Conservation (phyloP, 2,888 invertebrate species). For the Cataglyphis livida region DNA sequence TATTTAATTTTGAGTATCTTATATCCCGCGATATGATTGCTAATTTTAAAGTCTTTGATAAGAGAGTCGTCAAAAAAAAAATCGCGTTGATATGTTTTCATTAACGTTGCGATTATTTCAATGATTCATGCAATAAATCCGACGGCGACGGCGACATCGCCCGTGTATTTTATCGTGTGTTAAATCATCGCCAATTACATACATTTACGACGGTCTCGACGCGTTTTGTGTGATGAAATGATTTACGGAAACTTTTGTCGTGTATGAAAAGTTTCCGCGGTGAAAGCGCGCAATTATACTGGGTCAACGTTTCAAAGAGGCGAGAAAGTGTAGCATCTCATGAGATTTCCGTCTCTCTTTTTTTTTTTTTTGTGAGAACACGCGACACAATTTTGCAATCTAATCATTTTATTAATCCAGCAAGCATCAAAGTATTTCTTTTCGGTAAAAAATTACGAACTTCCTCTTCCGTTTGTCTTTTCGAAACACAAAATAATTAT, state of each 20-base stretch:
- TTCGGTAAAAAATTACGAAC: neutral
- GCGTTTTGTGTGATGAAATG: conserved; percentile 11
- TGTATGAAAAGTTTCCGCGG: conserved; percentile 9
- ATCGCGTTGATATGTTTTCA: neutral
- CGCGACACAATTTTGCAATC: neutral
- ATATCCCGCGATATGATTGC: neutral
- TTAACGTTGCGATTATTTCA: conserved; percentile 10
- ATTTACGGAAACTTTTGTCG: conserved; percentile 25
- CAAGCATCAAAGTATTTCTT: neutral
- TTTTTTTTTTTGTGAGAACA: neutral
- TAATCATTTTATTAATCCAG: conserved; percentile 8
- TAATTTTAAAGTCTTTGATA: neutral
- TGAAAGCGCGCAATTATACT: conserved; percentile 42
- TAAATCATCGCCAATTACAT: neutral
- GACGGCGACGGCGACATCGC: neutral
- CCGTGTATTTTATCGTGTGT: neutral
- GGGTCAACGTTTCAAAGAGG: neutral
- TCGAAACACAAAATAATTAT: neutral
- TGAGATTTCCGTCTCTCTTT: neutral
- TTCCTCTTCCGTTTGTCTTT: conserved; percentile 5
- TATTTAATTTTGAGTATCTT: neutral
- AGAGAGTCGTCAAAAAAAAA: neutral
- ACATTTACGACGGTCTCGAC: neutral
- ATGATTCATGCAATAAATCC: conserved; percentile 11
- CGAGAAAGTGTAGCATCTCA: conserved; percentile 40